Evolutionary conservation across 1,140 invertebrate species (phyloP).

Genomic region (Drosophila neocordata): DNA sequence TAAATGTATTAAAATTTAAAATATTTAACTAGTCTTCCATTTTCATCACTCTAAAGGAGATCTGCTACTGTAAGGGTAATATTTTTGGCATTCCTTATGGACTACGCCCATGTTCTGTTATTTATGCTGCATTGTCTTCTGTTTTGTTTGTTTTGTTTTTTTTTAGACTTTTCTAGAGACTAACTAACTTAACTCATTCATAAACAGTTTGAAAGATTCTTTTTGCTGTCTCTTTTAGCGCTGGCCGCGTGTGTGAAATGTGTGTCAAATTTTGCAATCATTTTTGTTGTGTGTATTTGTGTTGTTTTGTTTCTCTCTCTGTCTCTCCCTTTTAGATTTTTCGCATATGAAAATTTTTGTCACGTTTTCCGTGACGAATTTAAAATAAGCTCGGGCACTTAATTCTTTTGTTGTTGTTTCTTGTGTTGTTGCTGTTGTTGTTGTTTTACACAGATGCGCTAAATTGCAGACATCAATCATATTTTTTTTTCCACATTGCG

Average conservation of each 20-base stretch:
- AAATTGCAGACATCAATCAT: conserved; percentile 81
- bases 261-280: conserved; percentile 80
- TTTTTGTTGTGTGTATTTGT: conserved; percentile 39
- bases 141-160: background rate
- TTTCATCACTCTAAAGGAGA: no score
- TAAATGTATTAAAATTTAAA: no score
- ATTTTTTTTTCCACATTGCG: conserved; percentile 68
- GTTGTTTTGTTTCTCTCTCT: conserved; percentile 35
- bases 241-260: conserved; percentile 63
- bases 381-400: conserved; percentile 79
- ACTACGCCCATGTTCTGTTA: conserved; percentile 23
- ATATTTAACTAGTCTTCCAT: no score
- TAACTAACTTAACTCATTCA: conserved; percentile 54
- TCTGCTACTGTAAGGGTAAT: background rate
- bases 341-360: conserved; percentile 79
- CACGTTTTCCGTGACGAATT: conserved; percentile 81
- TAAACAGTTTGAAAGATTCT: conserved; percentile 64
- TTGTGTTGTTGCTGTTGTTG: conserved; percentile 56
- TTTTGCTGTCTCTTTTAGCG: conserved; percentile 13
- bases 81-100: background rate
- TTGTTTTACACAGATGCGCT: conserved; percentile 75
- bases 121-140: conserved; percentile 72
- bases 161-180: background rate
- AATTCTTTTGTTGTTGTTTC: conserved; percentile 74
- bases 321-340: conserved; percentile 16